Percentiles rank a stretch among this genome's conserved stretches.
Evolutionary conservation across 2,113 vertebrate genomes (phyloP).

Genomic region (Solenodon paradoxus): DNA sequence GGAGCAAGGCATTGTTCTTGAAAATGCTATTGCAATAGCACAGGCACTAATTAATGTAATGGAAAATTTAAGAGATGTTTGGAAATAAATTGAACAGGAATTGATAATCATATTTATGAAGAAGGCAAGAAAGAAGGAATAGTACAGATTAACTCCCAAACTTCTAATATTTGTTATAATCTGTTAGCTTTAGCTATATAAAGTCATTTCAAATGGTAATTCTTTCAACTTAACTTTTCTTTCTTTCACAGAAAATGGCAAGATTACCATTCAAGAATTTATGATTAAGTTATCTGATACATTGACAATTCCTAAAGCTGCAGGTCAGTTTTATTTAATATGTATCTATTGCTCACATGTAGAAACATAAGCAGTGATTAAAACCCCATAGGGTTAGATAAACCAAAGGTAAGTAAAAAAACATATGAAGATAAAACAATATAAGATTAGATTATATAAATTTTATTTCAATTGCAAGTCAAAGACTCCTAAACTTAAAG

Average conservation of each 20-base stretch:
- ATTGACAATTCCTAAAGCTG: neutral
- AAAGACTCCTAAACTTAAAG: neutral
- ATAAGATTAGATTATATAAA: neutral
- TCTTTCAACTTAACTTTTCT: neutral
- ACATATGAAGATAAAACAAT: neutral
- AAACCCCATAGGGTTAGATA: neutral
- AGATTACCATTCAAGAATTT: constrained; percentile 8
- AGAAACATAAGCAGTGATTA: neutral
- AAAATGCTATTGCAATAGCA: neutral
- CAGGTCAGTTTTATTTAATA: constrained; percentile 30
- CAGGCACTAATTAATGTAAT: neutral
- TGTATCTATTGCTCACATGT: neutral
- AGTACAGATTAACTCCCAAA: neutral
- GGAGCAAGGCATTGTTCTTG: neutral
- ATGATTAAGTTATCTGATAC: neutral
- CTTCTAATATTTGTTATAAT: neutral
- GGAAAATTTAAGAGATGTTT: neutral
- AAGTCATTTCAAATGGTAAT: neutral
- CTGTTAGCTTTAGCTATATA: neutral
- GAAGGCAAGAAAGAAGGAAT: neutral
- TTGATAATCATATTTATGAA: neutral
- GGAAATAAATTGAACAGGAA: neutral
- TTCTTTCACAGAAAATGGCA: constrained; percentile 32
- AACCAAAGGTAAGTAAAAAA: neutral
- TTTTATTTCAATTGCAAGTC: neutral